Evolutionary conservation across 2,888 invertebrate species (phyloP).

Genomic region (Formica aserva): DNA sequence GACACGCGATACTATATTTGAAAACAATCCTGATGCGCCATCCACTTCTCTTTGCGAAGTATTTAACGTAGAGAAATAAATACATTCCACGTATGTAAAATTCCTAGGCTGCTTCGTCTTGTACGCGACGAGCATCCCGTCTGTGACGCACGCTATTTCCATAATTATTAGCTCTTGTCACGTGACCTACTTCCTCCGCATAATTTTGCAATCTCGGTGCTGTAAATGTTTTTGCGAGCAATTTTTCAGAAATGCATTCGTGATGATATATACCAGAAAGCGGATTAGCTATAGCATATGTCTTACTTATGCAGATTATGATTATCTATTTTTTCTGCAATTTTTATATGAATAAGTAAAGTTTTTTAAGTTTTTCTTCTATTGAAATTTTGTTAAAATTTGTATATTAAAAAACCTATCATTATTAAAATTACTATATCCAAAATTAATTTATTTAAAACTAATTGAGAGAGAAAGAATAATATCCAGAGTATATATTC

Average conservation of each 20-base stretch:
- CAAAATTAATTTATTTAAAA: not conserved
- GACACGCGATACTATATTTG: not conserved
- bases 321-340: not conserved
- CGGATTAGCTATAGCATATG: not conserved
- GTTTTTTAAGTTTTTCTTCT: not conserved
- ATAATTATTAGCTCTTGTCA: conserved; percentile 50
- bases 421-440: not conserved
- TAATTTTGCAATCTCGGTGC: conserved; percentile 23
- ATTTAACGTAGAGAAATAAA: conserved; percentile 37
- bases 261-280: not conserved
- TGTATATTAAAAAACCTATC: not conserved
- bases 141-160: conserved; percentile 38
- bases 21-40: not conserved
- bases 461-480: not conserved
- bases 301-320: not conserved
- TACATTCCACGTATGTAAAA: not conserved
- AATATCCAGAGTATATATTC: too few relatives aligned
- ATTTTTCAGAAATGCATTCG: conserved; percentile 9
- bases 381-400: not conserved
- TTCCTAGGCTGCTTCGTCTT: not conserved
- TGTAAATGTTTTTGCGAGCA: not conserved
- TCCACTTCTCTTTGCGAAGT: not conserved
- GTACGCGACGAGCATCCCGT: not conserved
- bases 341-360: not conserved
- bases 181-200: conserved; percentile 32